phyloP scores from a whole-genome alignment of 1,140 invertebrate genomes.

The Panulirus ornatus region DNA sequence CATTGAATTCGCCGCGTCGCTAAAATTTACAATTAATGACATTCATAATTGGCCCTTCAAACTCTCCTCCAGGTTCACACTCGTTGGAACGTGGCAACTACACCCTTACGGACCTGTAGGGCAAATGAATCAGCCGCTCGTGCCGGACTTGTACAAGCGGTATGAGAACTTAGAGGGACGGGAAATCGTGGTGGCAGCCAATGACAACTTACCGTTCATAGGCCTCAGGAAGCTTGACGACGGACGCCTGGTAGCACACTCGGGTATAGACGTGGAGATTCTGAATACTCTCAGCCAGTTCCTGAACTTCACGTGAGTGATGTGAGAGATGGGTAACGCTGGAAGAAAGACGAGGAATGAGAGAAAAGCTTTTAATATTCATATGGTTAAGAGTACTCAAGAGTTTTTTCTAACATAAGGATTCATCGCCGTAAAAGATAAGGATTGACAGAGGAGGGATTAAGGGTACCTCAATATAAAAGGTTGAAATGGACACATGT shows the following conservation, averaged over 20 bases:
- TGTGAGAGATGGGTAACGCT: neutral
- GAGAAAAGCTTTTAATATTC: neutral
- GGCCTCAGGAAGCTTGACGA: neutral
- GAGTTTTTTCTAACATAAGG: too few species aligned
- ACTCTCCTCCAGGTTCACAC: neutral
- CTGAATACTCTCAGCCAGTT: conserved; percentile 8
- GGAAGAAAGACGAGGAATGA: neutral
- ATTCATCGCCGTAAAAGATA: too few species aligned
- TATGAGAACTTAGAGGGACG: conserved; percentile 28
- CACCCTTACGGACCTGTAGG: neutral
- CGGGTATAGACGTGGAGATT: conserved; percentile 41
- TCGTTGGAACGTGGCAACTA: neutral
- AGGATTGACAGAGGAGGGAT: too few species aligned
- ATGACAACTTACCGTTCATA: conserved; percentile 48
- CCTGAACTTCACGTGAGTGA: conserved; percentile 57
- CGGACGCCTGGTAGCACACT: neutral
- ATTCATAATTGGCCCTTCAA: neutral
- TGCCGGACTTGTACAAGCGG: conserved; percentile 2
- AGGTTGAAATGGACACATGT: too few species aligned
- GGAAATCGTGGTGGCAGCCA: conserved; percentile 30
- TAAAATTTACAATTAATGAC: neutral
- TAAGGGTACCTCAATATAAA: too few species aligned
- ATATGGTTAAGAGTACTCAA: neutral
- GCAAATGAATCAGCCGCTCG: neutral
- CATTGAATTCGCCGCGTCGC: neutral